A percentile compares a stretch with the other conserved stretches of the same genome.
phyloP scores from a whole-genome alignment of 1,140 invertebrate genomes.

The Centruroides sculpturatus region DNA sequence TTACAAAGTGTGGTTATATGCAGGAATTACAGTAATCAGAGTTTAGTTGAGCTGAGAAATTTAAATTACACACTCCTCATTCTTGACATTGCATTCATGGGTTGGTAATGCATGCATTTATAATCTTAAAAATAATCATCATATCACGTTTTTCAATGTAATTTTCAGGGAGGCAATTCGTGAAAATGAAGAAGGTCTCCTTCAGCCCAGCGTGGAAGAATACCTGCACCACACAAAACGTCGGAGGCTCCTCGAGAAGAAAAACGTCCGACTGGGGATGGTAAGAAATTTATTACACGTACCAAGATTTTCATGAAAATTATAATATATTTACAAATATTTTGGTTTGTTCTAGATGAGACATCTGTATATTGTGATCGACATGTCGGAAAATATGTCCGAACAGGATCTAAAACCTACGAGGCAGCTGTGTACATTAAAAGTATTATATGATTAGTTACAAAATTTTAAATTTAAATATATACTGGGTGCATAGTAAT shows the following conservation, averaged over 20 bases:
- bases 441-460: conserved; percentile 26
- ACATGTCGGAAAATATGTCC: conserved; percentile 84
- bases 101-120: conserved; percentile 27
- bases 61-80: too few species aligned
- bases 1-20: too few species aligned
- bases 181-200: conserved; percentile 83
- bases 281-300: too few species aligned
- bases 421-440: conserved; percentile 71
- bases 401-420: conserved; percentile 91
- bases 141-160: conserved; percentile 1
- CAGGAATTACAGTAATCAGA: too few species aligned
- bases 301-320: conserved; percentile 15
- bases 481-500: too few species aligned
- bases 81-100: too few species aligned
- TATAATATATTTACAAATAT: background rate
- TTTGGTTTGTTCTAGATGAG: conserved; percentile 46
- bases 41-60: too few species aligned
- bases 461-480: too few species aligned
- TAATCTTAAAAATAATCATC: too few species aligned
- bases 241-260: conserved; percentile 52
- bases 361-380: conserved; percentile 79
- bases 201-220: conserved; percentile 76
- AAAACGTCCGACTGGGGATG: conserved; percentile 72
- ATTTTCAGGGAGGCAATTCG: conserved; percentile 77
- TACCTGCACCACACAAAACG: conserved; percentile 77